A percentile compares a stretch with the other conserved stretches of the same genome.
phyloP scores from a whole-genome alignment of 2,888 invertebrate genomes.

The Calephelis perditalis region DNA sequence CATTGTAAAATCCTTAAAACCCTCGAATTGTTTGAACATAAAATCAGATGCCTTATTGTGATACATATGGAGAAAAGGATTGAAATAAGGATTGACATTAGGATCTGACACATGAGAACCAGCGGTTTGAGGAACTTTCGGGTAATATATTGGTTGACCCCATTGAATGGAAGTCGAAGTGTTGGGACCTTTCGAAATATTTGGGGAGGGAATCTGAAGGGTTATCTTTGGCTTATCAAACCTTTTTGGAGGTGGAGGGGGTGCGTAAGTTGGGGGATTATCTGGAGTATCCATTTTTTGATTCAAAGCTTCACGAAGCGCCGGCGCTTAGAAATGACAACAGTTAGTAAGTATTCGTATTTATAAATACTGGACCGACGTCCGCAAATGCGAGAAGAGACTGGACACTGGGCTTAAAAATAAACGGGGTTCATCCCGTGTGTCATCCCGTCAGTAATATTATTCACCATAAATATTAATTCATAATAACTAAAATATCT shows the following conservation, averaged over 20 bases:
- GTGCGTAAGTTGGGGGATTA: conserved; percentile 50
- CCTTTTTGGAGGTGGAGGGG: conserved; percentile 58
- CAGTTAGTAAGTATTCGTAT: conserved; percentile 17
- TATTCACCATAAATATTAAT: conserved; percentile 11
- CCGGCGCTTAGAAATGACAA: conserved; percentile 47
- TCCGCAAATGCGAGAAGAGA: conserved; percentile 48
- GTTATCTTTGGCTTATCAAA: conserved; percentile 67
- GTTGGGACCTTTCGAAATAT: conserved; percentile 41
- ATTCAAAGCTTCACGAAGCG: conserved; percentile 34
- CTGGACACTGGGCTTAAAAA: conserved; percentile 72
- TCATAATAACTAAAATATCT: conserved; percentile 4
- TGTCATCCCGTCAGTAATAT: conserved; percentile 37
- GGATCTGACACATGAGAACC: conserved; percentile 57
- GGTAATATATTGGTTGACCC: conserved; percentile 42
- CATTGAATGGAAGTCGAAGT: conserved; percentile 44
- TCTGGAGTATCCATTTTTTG: conserved; percentile 46
- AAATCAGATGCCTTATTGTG: conserved; percentile 85
- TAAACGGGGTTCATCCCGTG: conserved; percentile 56
- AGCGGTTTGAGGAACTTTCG: conserved; percentile 43
- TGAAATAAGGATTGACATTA: conserved; percentile 53
- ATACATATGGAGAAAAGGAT: conserved; percentile 71
- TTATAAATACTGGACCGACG: conserved; percentile 39
- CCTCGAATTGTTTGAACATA: conserved; percentile 88
- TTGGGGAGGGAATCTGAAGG: conserved; percentile 61
- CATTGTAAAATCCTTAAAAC: conserved; percentile 86